Evolutionary conservation across 1,140 invertebrate genomes (phyloP).

Genomic region (Drosophila ohnishii): DNA sequence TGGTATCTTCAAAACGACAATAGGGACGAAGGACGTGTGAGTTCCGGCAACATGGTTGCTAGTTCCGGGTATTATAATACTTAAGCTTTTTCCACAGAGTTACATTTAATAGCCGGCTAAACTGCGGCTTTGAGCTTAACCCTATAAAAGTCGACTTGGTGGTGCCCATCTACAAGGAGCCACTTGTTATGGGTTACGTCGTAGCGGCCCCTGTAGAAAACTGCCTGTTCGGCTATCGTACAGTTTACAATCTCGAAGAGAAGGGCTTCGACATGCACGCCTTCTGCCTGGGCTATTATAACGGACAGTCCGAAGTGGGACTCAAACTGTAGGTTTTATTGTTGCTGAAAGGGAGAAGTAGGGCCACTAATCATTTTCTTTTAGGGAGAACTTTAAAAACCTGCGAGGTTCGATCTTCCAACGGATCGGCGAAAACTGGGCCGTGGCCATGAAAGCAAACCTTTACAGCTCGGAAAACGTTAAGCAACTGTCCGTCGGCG

Average conservation of each 20-base stretch:
- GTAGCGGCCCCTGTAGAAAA: slow-evolving; percentile 8
- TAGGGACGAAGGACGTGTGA: slow-evolving; percentile 17
- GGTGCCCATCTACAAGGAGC: slow-evolving; percentile 34
- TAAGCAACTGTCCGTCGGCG: slow-evolving; percentile 34
- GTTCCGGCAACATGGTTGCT: background rate
- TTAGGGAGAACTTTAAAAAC: slow-evolving; percentile 53
- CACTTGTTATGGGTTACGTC: slow-evolving; percentile 39
- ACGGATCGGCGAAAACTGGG: slow-evolving; percentile 35
- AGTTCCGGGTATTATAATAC: too few species aligned
- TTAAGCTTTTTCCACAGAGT: background rate
- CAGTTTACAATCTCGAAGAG: slow-evolving; percentile 21
- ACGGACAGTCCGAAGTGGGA: slow-evolving; percentile 35
- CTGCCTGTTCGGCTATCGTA: slow-evolving; percentile 42
- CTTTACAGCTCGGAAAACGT: slow-evolving; percentile 15
- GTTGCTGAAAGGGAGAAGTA: background rate
- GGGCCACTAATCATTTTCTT: background rate
- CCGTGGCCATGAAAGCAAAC: slow-evolving; percentile 40
- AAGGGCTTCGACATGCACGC: slow-evolving; percentile 48
- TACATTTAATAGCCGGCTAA: slow-evolving; percentile 1
- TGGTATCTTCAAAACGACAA: background rate
- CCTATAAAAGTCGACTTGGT: slow-evolving; percentile 43
- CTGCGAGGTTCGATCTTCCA: slow-evolving; percentile 62
- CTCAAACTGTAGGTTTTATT: slow-evolving; percentile 42
- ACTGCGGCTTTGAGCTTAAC: slow-evolving; percentile 18
- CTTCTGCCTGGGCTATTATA: slow-evolving; percentile 35